phyloP scores from a whole-genome alignment of 2,797 vertebrate species.

The Lycodopsis pacificus region DNA sequence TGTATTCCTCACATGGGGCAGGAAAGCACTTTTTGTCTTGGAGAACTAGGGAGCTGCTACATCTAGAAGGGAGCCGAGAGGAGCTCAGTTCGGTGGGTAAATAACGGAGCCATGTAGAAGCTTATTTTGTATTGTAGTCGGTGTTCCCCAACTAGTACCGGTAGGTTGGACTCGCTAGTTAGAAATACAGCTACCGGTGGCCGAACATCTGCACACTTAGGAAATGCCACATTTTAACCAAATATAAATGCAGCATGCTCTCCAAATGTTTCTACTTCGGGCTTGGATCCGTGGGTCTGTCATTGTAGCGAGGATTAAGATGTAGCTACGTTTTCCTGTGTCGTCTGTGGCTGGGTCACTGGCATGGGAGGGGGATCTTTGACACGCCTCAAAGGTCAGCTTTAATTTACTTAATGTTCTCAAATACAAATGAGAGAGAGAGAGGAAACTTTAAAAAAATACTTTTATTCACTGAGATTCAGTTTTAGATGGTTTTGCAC shows the following conservation, averaged over 20 bases:
- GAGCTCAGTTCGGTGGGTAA: conserved; percentile 38
- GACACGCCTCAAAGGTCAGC: conserved; percentile 43
- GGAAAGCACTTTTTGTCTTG: conserved; percentile 59
- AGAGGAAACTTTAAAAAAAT: conserved; percentile 21
- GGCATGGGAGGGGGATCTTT: conserved; percentile 55
- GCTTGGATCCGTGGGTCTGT: conserved; percentile 29
- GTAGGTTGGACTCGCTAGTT: conserved; percentile 13
- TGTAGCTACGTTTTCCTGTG: conserved; percentile 43
- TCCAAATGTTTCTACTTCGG: conserved; percentile 40
- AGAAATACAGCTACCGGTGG: conserved; percentile 36
- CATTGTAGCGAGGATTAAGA: conserved; percentile 30
- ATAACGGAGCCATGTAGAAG: conserved; percentile 42
- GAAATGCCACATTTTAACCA: conserved; percentile 55
- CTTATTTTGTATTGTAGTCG: conserved; percentile 35
- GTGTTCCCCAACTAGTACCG: conserved; percentile 19
- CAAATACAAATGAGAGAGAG: conserved; percentile 48
- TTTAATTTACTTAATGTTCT: conserved; percentile 54
- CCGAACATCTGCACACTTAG: conserved; percentile 13
- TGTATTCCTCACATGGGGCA: conserved; percentile 28
- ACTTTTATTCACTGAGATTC: conserved; percentile 57
- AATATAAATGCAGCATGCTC: conserved; percentile 52
- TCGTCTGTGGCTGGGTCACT: conserved; percentile 46
- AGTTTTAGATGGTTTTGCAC: conserved; percentile 79
- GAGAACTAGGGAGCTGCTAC: conserved; percentile 65
- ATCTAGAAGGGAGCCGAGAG: conserved; percentile 49